Evolutionary conservation across 2,797 vertebrate genomes (phyloP), one percentile per base, ranked within the genome.

Genomic region (Pipistrellus kuhlii): DNA sequence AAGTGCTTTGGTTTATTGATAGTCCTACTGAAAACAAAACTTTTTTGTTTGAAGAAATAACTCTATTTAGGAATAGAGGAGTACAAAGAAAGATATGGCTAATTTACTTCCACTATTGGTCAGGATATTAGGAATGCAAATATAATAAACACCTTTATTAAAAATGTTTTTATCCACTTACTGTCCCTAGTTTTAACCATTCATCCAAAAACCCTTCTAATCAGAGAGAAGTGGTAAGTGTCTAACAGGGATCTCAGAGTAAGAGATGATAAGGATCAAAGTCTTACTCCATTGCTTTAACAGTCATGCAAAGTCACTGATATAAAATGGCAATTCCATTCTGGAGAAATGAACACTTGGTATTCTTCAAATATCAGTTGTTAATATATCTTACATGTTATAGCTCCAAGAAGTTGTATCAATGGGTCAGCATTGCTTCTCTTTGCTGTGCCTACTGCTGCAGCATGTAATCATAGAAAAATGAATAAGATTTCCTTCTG

Each of bases 81-180:
- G 12, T 11, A 85, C 3, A 75, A 82, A 84, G 69, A 93, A 95
- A 64, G 27, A 93, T n/a, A 2, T 87, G 64, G 20, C 44, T 64
- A 62, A 46, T 6, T 89, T 25, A 32, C 25, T 80, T 95, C 66
- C 75, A 68, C 55, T 90, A 35, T 41, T 77, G 59, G 32, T 81
- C 82, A 94, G 75, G 41, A 86, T 87, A 53, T 68, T 77, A 90
- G 18, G 32, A 92, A 82, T 12, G 32, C 4, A 69, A 93, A 78
- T 53, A n/a, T 66, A 57, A 93, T 17, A 81, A 92, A 71, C 3
- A 83, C 59, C 51, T 86, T 83, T 71, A 76, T 83, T 82, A 94
- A 94, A 78, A n/a, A 35, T 55, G 21, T 88, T 91, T 94, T 48
- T 83, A 88, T 64, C 30, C 17, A 85, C 53, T 71, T 95, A 66